Percentiles rank a stretch among this genome's conserved stretches.
Evolutionary conservation across 2,797 vertebrate genomes (phyloP).

Genomic region (Chrysocyon brachyurus): DNA sequence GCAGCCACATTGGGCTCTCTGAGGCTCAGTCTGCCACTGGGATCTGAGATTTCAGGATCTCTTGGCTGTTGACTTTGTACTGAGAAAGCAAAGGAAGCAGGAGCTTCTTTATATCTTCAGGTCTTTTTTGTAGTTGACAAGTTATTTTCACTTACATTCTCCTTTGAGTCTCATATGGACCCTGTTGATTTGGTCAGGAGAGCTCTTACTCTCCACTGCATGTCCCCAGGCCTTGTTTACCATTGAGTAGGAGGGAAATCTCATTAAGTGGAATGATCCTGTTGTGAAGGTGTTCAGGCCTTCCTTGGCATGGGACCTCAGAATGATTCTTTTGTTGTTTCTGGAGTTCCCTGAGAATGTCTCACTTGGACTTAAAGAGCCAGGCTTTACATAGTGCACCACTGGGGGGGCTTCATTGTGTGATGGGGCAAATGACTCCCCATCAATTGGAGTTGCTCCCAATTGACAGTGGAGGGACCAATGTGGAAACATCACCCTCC

Average conservation of each 20-base stretch:
- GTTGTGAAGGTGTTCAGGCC: background rate
- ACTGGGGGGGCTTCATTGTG: background rate
- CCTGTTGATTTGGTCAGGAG: background rate
- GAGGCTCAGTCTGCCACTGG: background rate
- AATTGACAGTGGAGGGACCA: background rate
- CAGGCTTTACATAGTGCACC: background rate
- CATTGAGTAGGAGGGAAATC: background rate
- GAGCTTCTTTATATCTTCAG: background rate
- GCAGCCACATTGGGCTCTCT: background rate
- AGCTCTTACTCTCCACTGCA: background rate
- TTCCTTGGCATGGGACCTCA: background rate
- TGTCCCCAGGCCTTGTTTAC: background rate
- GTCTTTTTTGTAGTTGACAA: background rate
- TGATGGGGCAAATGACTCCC: background rate
- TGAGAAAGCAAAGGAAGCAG: slow-evolving; percentile 4
- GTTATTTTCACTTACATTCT: background rate
- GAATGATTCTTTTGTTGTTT: background rate
- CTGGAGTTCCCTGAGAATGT: background rate
- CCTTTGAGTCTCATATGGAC: background rate
- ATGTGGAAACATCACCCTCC: background rate
- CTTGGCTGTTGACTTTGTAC: background rate
- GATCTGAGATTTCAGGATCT: background rate
- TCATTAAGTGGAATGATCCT: background rate
- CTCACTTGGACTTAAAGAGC: background rate
- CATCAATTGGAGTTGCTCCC: background rate